phyloP scores from a whole-genome alignment of 2,888 invertebrate species.

The Scaptomyza polygonia region DNA sequence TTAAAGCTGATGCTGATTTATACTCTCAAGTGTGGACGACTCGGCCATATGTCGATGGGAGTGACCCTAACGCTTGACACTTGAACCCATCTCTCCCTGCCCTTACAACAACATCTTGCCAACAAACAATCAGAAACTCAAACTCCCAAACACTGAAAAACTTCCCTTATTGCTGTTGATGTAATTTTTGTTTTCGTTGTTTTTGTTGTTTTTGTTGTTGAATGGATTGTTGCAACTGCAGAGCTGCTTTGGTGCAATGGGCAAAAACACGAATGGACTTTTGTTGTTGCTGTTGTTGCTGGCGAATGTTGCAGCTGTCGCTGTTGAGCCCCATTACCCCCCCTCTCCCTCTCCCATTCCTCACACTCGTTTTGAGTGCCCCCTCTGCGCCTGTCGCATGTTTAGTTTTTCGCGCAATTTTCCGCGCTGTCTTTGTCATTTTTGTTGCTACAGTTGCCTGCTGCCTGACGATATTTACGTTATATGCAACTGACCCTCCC shows the following conservation, averaged over 20 bases:
- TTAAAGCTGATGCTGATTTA: constrained; percentile 45
- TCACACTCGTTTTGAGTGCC: not conserved
- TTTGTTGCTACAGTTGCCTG: constrained; percentile 29
- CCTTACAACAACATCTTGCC: constrained; percentile 9
- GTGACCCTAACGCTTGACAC: constrained; percentile 38
- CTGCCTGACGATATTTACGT: constrained; percentile 46
- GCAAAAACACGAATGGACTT: constrained; percentile 61
- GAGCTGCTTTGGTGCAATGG: constrained; percentile 66
- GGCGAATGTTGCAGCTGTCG: constrained; percentile 63
- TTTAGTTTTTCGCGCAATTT: constrained; percentile 81
- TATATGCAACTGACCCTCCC: constrained; percentile 40
- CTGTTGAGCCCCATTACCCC: constrained; percentile 6
- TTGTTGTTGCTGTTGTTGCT: constrained; percentile 57
- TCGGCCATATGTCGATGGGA: constrained; percentile 23
- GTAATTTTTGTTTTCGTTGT: constrained; percentile 43
- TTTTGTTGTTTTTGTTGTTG: constrained; percentile 38
- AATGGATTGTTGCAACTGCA: constrained; percentile 45
- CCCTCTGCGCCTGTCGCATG: constrained; percentile 45
- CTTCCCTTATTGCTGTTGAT: constrained; percentile 61
- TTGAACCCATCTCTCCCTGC: constrained; percentile 25
- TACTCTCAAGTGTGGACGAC: constrained; percentile 37
- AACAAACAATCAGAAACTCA: constrained; percentile 12
- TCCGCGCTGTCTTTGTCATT: constrained; percentile 76
- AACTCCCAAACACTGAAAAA: constrained; percentile 12
- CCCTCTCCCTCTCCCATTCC: not conserved